A percentile compares a stretch with the other conserved stretches of the same genome.
These are phyloP conservation scores for Caenorhabditis panamensis DNA, from an alignment of 2,888 invertebrate species.

Conservation along the genomic window DNA sequence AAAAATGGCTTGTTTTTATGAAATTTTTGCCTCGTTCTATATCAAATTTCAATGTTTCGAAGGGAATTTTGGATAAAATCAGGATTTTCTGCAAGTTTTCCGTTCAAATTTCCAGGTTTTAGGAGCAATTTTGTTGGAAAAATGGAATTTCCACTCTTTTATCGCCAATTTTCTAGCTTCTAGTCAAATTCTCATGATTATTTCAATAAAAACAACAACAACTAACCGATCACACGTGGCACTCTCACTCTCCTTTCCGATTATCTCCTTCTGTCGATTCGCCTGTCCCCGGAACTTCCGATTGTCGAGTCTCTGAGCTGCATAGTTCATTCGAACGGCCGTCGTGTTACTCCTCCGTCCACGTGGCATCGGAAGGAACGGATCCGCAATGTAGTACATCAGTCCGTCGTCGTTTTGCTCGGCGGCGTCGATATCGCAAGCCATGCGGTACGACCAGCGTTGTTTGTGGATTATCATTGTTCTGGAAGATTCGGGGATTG, in stretches of 20 bases:
- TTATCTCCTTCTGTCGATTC: constrained; percentile 14
- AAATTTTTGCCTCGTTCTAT: too few relatives aligned
- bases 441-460: constrained; percentile 56
- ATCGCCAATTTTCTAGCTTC: background rate
- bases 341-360: constrained; percentile 18
- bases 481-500: too few relatives aligned
- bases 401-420: constrained; percentile 45
- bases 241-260: constrained; percentile 31
- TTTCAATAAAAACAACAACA: background rate
- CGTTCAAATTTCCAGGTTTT: too few relatives aligned
- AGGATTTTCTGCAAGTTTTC: too few relatives aligned
- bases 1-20: too few relatives aligned
- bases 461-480: constrained; percentile 54
- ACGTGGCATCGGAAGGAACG: constrained; percentile 52
- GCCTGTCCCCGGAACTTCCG: constrained; percentile 46
- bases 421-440: constrained; percentile 52
- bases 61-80: too few relatives aligned
- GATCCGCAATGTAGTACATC: constrained; percentile 53
- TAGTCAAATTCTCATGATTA: background rate
- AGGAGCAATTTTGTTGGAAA: too few relatives aligned
- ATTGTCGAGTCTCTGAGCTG: constrained; percentile 51
- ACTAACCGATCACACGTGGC: constrained; percentile 48
- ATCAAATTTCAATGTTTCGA: too few relatives aligned
- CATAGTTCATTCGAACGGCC: constrained; percentile 55
- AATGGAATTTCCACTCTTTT: too few relatives aligned